Base-by-base conservation (phyloP, 2,113 vertebrate species). In the Stictonetta naevosa region DNA sequence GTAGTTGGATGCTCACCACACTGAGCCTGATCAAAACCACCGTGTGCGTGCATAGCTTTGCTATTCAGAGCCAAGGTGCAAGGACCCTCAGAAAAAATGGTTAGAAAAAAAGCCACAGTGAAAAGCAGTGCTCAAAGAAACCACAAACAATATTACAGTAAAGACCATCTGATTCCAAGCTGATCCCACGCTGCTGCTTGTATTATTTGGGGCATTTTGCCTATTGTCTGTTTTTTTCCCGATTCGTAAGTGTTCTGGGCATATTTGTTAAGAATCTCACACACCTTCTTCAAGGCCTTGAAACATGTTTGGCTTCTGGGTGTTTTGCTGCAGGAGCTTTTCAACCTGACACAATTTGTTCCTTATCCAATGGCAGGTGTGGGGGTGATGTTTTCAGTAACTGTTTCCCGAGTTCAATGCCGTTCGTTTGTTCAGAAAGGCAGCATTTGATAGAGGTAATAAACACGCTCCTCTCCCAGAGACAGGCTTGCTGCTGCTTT, bases 351-450 rank as follows among this genome's bases (percentile, higher is more conserved):
- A 21, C 12, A 5, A 13, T 56, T 68, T 40, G 55, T 20, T 58
- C 80, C 29, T 73, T 3, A 7, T 29, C 13, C 64, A 8, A 9
- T 62, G 58, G 28, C 52, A 10, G 0, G 0, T 3, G 13, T 4
- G 11, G 25, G 52, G 75, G 48, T 18, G 77, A 60, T 12, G 53
- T 38, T 91, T 64, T 40, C 13, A 12, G 20, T 3, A 12, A 2
- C 40, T 1, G 1, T 10, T 75, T 46, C 56, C 83, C 1, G 0
- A 60, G 7, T 34, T 38, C 26, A 5, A 0, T 2, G 15, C 50
- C 2, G 0, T n/a, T 60, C 73, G 76, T 81, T 29, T 16, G 23
- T 21, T 62, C 55, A 0, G 0, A 33, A 80, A 59, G 42, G 14
- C 36, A 53, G 22, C 52, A 48, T 23, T 7, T n/a, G 63, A 6